Percentiles rank a stretch among this genome's conserved stretches.
Conservation (phyloP, 1,140 invertebrate genomes). For the Solenopsis invicta region DNA sequence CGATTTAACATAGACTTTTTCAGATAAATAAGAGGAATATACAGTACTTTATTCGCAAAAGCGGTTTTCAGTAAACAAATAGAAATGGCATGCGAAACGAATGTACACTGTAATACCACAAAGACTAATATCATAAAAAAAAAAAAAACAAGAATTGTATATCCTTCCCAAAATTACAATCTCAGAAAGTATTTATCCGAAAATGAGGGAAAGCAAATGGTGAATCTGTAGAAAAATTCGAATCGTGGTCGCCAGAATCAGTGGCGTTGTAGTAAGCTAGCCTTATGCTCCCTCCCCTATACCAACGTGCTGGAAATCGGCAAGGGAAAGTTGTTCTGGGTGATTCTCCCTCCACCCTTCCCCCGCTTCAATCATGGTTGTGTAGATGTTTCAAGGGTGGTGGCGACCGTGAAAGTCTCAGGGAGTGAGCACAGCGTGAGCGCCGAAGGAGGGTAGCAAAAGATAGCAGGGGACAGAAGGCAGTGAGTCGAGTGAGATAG, state of each 20-base stretch:
- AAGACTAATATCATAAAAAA: neutral
- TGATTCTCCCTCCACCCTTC: constrained; percentile 24
- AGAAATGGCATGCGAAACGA: too few species aligned
- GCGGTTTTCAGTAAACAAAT: neutral
- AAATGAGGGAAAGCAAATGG: constrained; percentile 29
- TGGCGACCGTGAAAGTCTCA: constrained; percentile 70
- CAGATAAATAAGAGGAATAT: too few species aligned
- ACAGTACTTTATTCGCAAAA: neutral
- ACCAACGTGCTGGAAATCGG: constrained; percentile 25
- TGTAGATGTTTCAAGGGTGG: constrained; percentile 57
- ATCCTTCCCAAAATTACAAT: constrained; percentile 17
- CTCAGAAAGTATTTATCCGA: neutral
- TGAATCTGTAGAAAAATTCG: constrained; percentile 2
- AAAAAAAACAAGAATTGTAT: neutral
- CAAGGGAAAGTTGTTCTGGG: constrained; percentile 76
- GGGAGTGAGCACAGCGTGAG: constrained; percentile 46
- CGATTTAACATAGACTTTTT: too few species aligned
- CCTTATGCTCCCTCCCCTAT: neutral
- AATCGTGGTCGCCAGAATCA: constrained; percentile 46
- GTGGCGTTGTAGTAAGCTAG: constrained; percentile 9
- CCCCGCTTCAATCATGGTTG: constrained; percentile 57
- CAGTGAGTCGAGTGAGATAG: constrained; percentile 12
- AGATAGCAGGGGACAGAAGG: constrained; percentile 3
- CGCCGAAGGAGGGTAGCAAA: constrained; percentile 1
- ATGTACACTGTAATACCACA: neutral